These are phyloP conservation scores for Illadopsis cleaveri DNA, from an alignment of 2,113 vertebrate genomes.

Conservation along the genomic window DNA sequence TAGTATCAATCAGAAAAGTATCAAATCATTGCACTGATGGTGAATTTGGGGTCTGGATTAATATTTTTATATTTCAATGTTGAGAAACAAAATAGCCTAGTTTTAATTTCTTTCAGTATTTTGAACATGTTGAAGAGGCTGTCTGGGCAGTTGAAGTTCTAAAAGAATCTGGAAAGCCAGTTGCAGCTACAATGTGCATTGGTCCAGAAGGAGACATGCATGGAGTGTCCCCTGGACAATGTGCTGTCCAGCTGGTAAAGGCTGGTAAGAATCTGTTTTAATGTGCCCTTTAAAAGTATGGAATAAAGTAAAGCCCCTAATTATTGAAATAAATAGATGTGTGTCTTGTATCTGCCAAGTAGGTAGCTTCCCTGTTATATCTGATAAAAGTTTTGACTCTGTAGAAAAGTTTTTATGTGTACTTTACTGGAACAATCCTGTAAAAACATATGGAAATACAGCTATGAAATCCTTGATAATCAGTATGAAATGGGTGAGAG, in stretches of 20 bases:
- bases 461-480: neutral
- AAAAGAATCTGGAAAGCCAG: constrained; percentile 86
- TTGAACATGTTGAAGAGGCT: constrained; percentile 97
- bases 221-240: constrained; percentile 86
- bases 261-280: constrained; percentile 79
- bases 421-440: neutral
- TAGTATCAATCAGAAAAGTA: neutral
- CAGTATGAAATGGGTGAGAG: neutral
- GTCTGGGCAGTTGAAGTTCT: constrained; percentile 93
- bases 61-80: neutral
- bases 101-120: constrained; percentile 83
- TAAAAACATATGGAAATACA: neutral
- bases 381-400: neutral
- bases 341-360: neutral
- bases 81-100: neutral
- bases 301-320: neutral
- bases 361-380: neutral
- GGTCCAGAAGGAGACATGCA: constrained; percentile 94
- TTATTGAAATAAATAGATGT: neutral
- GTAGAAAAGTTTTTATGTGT: neutral
- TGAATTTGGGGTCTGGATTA: neutral
- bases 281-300: neutral
- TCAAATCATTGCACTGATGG: neutral
- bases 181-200: constrained; percentile 90
- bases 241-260: constrained; percentile 87